A percentile compares a stretch with the other conserved stretches of the same genome.
Evolutionary conservation across 2,797 vertebrate species (phyloP).

Genomic region (Leptoclinus maculatus): DNA sequence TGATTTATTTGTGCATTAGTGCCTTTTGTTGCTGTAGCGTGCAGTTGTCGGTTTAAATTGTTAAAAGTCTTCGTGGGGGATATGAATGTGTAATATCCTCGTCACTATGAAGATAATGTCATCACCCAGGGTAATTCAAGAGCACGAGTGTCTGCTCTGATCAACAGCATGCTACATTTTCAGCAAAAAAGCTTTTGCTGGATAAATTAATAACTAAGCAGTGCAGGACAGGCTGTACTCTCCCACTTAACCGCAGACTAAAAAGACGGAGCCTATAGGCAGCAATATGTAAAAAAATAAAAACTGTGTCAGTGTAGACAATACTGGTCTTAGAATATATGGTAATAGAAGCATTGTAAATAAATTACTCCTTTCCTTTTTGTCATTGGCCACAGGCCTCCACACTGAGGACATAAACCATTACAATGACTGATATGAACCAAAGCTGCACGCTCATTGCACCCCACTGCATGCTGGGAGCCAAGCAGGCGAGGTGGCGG

Average conservation of each 20-base stretch:
- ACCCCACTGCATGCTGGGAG: conserved; percentile 64
- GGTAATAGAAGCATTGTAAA: conserved; percentile 62
- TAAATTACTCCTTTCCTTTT: conserved; percentile 53
- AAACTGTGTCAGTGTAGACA: conserved; percentile 38
- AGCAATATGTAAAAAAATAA: neutral
- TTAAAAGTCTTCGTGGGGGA: neutral
- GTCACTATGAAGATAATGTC: neutral
- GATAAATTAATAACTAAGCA: neutral
- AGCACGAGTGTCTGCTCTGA: neutral
- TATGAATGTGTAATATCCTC: neutral
- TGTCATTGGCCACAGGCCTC: conserved; percentile 57
- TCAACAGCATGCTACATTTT: neutral
- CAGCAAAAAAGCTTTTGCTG: neutral
- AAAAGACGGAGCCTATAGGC: conserved; percentile 8
- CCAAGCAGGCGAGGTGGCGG: conserved; percentile 45
- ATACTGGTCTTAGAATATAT: conserved; percentile 30
- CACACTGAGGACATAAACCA: conserved; percentile 56
- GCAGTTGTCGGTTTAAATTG: neutral
- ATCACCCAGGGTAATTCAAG: neutral
- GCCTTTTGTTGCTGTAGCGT: neutral
- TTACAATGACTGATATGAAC: conserved; percentile 71
- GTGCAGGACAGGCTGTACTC: neutral
- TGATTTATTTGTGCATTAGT: neutral
- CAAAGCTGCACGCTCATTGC: conserved; percentile 31
- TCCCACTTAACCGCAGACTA: neutral